These are phyloP conservation scores for Protomyctophum bolini DNA, from an alignment of 2,113 vertebrate species.

Conservation along the genomic window DNA sequence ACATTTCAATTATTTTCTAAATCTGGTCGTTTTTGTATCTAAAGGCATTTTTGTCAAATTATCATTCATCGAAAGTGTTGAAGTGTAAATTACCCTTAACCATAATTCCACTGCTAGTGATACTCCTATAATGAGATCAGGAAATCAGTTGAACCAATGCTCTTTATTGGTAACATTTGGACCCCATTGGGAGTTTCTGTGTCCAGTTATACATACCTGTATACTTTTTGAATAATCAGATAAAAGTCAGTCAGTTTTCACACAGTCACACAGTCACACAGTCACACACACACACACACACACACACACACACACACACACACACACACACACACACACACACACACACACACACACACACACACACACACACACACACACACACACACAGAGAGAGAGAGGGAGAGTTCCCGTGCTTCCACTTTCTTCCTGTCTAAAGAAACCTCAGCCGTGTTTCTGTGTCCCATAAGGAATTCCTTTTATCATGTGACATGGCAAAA, in stretches of 20 bases:
- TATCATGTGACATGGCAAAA: slow-evolving; percentile 67
- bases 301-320: not conserved
- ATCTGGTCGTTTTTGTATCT: not conserved
- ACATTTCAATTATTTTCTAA: too few relatives aligned
- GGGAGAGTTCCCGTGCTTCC: slow-evolving; percentile 43
- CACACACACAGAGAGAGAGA: too few relatives aligned
- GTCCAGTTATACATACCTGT: slow-evolving; percentile 8
- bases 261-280: not conserved
- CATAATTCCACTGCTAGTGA: too few relatives aligned
- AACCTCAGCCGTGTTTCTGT: slow-evolving; percentile 61
- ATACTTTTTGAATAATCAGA: slow-evolving; percentile 48
- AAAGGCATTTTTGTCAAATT: slow-evolving; percentile 25
- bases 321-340: too few relatives aligned
- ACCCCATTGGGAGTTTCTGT: slow-evolving; percentile 60
- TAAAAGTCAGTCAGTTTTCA: slow-evolving; percentile 50
- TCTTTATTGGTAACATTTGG: slow-evolving; percentile 38
- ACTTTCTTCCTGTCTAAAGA: slow-evolving; percentile 68
- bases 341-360: not conserved
- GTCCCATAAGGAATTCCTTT: slow-evolving; percentile 68
- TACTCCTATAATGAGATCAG: slow-evolving; percentile 10
- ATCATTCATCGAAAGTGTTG: too few relatives aligned
- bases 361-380: too few relatives aligned
- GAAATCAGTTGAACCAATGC: slow-evolving; percentile 19
- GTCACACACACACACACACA: too few relatives aligned
- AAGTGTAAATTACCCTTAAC: too few relatives aligned